Conservation (phyloP, 1,140 invertebrate genomes). For the Drosophila subpulchrella region DNA sequence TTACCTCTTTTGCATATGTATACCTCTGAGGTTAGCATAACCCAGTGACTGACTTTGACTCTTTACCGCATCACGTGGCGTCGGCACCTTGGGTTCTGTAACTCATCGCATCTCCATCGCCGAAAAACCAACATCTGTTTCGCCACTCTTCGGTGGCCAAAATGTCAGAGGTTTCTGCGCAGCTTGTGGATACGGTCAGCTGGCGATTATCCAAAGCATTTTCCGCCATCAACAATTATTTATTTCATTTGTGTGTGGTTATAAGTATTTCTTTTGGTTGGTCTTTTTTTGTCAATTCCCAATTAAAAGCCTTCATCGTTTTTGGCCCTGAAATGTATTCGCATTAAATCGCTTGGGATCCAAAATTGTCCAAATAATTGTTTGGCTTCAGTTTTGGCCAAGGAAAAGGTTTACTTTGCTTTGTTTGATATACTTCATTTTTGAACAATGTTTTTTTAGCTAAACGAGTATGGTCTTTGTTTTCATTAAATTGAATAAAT, state of each 20-base stretch:
- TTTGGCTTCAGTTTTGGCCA: constrained; percentile 42
- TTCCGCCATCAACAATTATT: constrained; percentile 43
- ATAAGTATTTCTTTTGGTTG: constrained; percentile 6
- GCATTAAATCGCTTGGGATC: constrained; percentile 32
- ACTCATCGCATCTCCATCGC: constrained; percentile 22
- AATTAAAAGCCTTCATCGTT: constrained; percentile 41
- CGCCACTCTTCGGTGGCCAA: constrained; percentile 46
- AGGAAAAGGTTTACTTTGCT: constrained; percentile 14
- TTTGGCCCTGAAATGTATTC: constrained; percentile 41
- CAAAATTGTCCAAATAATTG: constrained; percentile 44
- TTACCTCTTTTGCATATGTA: constrained; percentile 14
- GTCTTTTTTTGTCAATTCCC: constrained; percentile 20
- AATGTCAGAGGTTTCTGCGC: constrained; percentile 51
- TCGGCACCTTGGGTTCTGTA: constrained; percentile 61
- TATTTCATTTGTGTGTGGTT: constrained; percentile 28
- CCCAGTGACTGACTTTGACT: constrained; percentile 70
- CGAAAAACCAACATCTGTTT: constrained; percentile 36
- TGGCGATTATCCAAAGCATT: constrained; percentile 67
- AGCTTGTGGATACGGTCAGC: constrained; percentile 27
- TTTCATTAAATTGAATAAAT: constrained; percentile 30
- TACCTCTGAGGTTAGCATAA: constrained; percentile 50
- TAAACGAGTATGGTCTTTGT: constrained; percentile 7
- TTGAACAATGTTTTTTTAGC: constrained; percentile 21
- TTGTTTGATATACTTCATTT: constrained; percentile 31
- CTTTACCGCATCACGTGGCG: constrained; percentile 49